phyloP scores from a whole-genome alignment of 1,140 invertebrate species.

The Aphaenogaster floridana region DNA sequence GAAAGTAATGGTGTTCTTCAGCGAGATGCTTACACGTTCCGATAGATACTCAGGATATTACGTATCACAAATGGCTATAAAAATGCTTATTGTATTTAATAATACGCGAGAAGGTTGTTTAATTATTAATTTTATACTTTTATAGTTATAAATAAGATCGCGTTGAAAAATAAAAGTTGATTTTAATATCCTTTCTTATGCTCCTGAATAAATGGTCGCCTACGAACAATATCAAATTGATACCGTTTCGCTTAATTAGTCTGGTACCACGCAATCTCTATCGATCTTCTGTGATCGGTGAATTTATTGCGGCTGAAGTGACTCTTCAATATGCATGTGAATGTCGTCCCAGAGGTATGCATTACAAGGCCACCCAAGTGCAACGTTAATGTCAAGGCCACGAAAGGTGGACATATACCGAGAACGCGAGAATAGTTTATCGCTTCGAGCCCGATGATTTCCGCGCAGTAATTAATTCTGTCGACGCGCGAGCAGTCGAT shows the following conservation, averaged over 20 bases:
- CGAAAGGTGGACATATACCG: conserved; percentile 13
- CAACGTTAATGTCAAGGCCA: conserved; percentile 72
- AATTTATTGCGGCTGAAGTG: neutral
- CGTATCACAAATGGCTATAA: neutral
- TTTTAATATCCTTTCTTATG: neutral
- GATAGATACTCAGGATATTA: neutral
- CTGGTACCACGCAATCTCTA: neutral
- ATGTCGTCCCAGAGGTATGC: conserved; percentile 25
- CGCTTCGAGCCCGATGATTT: conserved; percentile 18
- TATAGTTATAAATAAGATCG: neutral
- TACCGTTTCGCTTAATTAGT: conserved; percentile 31
- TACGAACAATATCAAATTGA: neutral
- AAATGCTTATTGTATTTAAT: neutral
- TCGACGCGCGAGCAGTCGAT: conserved; percentile 23
- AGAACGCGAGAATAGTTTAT: conserved; percentile 40
- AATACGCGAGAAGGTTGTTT: neutral
- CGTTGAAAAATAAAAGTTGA: neutral
- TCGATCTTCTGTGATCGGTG: neutral
- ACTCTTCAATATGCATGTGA: conserved; percentile 58
- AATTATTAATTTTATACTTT: neutral
- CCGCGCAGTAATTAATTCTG: neutral
- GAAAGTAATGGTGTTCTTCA: conserved; percentile 6
- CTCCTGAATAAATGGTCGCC: neutral
- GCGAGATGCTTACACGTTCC: neutral
- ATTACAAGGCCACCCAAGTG: conserved; percentile 38